Evolutionary conservation across 2,797 vertebrate genomes (phyloP).

Genomic region (Allobates femoralis): DNA sequence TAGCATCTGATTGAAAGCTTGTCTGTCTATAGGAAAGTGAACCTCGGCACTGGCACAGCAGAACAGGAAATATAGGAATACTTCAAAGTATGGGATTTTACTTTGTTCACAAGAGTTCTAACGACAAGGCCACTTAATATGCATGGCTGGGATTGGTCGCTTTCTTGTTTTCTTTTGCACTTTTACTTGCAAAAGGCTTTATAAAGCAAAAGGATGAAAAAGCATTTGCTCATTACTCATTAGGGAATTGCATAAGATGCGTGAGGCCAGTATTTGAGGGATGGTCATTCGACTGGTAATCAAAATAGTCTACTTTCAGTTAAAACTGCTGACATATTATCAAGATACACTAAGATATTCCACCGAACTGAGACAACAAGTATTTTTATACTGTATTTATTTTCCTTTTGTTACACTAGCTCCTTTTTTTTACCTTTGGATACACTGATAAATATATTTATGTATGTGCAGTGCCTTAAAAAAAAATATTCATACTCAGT

Average conservation of each 20-base stretch:
- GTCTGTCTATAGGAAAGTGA: slow-evolving; percentile 10
- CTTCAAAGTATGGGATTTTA: background rate
- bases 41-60: slow-evolving; percentile 12
- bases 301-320: background rate
- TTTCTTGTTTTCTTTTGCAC: slow-evolving; percentile 21
- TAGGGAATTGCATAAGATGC: slow-evolving; percentile 43
- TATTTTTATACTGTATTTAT: too few species aligned
- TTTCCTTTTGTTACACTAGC: too few species aligned
- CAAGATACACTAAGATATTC: background rate
- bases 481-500: too few species aligned
- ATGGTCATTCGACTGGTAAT: slow-evolving; percentile 27
- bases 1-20: background rate
- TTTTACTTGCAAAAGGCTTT: slow-evolving; percentile 23
- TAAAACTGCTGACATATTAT: background rate
- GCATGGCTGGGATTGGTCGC: slow-evolving; percentile 8
- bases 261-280: background rate
- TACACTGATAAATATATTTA: too few species aligned
- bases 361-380: background rate
- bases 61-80: background rate
- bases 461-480: too few species aligned
- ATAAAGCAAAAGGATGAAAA: slow-evolving; percentile 31
- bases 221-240: slow-evolving; percentile 29
- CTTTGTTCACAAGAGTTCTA: slow-evolving; percentile 34
- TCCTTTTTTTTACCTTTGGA: too few species aligned
- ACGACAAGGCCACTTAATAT: slow-evolving; percentile 26